Percentiles rank a stretch among this genome's conserved stretches.
Conservation (phyloP, 2,113 vertebrate genomes). For the Regulus satrapa region DNA sequence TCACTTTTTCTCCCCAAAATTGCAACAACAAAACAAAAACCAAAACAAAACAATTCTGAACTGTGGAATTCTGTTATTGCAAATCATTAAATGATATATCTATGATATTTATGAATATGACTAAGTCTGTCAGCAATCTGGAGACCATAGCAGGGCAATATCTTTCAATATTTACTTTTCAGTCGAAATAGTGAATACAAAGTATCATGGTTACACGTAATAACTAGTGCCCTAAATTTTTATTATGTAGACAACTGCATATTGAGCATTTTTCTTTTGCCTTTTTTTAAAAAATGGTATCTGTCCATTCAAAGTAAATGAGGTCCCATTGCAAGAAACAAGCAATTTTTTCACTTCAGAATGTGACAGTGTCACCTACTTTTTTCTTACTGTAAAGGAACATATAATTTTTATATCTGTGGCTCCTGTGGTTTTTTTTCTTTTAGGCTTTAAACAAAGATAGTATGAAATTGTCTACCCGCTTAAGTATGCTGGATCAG, state of each 20-base stretch:
- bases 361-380: not conserved
- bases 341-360: not conserved
- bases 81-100: not conserved
- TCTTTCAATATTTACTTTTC: not conserved
- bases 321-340: not conserved
- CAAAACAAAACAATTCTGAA: not conserved
- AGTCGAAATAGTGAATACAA: not conserved
- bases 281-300: not conserved
- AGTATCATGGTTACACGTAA: not conserved
- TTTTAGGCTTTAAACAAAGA: conserved; percentile 81
- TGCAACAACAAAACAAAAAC: not conserved
- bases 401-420: not conserved
- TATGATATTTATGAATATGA: not conserved
- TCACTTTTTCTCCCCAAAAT: not conserved
- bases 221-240: not conserved
- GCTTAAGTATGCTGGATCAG: conserved; percentile 78
- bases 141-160: not conserved
- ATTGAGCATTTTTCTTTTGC: not conserved
- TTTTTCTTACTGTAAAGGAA: not conserved
- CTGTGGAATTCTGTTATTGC: not conserved
- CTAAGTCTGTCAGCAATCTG: not conserved
- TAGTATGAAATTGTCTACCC: conserved; percentile 76
- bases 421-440: not conserved
- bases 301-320: not conserved
- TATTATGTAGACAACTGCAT: not conserved